phyloP scores from a whole-genome alignment of 2,113 vertebrate species.

The Brachyhypopomus gauderio region DNA sequence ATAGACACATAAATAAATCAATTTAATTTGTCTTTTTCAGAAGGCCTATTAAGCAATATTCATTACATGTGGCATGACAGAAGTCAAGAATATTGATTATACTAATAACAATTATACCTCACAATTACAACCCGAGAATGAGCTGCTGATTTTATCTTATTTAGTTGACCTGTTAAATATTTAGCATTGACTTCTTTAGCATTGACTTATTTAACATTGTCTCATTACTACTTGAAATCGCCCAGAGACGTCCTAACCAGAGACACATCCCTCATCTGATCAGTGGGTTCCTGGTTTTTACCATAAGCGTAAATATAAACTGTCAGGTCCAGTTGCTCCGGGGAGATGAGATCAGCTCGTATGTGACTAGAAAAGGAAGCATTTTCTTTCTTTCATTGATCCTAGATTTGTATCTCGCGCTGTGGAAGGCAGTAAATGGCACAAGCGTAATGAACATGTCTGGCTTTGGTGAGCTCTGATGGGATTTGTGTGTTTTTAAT shows the following conservation, averaged over 20 bases:
- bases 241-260: constrained; percentile 3
- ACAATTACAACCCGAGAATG: neutral
- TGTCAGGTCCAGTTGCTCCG: constrained; percentile 25
- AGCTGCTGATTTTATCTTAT: neutral
- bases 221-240: constrained; percentile 6
- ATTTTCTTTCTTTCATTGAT: constrained; percentile 43
- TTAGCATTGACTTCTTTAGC: neutral
- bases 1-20: too few species aligned
- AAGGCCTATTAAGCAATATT: neutral
- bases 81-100: neutral
- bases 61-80: neutral
- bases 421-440: constrained; percentile 26
- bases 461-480: constrained; percentile 1
- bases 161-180: neutral
- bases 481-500: constrained; percentile 44
- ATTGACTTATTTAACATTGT: too few species aligned
- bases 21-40: too few species aligned
- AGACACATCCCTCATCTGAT: constrained; percentile 18
- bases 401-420: constrained; percentile 35
- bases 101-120: neutral
- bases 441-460: neutral
- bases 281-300: constrained; percentile 26
- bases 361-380: constrained; percentile 26
- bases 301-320: constrained; percentile 18
- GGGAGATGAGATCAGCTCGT: constrained; percentile 39